phyloP scores from a whole-genome alignment of 2,888 invertebrate genomes.

The Tenthredo amoena region DNA sequence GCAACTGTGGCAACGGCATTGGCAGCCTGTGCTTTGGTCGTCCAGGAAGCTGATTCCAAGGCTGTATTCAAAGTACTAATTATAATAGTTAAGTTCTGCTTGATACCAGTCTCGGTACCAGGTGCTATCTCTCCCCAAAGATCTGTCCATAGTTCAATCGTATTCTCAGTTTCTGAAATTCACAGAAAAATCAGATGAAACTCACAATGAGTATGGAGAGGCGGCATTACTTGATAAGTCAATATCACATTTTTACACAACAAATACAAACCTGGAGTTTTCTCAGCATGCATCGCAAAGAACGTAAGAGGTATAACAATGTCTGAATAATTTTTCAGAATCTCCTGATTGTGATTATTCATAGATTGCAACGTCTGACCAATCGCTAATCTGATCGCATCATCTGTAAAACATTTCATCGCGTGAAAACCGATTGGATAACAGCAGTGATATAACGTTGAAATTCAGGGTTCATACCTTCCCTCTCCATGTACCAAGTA shows the following conservation, averaged over 20 bases:
- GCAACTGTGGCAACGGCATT: conserved; percentile 91
- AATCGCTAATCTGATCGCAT: conserved; percentile 86
- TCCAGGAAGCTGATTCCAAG: conserved; percentile 92
- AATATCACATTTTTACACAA: neutral
- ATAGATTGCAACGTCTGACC: conserved; percentile 89
- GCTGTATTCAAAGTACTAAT: conserved; percentile 85
- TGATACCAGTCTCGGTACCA: conserved; percentile 91
- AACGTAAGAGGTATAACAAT: conserved; percentile 91
- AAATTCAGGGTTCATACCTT: conserved; percentile 78
- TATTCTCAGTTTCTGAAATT: conserved; percentile 79
- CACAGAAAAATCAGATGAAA: conserved; percentile 7
- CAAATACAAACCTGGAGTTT: conserved; percentile 80
- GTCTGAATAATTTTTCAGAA: conserved; percentile 88
- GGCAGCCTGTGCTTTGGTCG: conserved; percentile 91
- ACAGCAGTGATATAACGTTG: conserved; percentile 7
- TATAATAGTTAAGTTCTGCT: conserved; percentile 87
- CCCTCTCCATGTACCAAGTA: conserved; percentile 84
- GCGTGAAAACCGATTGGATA: neutral
- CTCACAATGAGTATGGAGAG: conserved; percentile 19
- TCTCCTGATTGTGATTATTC: conserved; percentile 90
- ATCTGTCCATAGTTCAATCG: conserved; percentile 90
- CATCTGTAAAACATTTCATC: conserved; percentile 80
- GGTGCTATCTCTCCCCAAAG: conserved; percentile 94
- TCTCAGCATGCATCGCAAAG: conserved; percentile 93
- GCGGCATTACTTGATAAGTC: neutral